A percentile compares a stretch with the other conserved stretches of the same genome.
phyloP scores from a whole-genome alignment of 1,140 invertebrate genomes.

The Trigoniulus corallinus region DNA sequence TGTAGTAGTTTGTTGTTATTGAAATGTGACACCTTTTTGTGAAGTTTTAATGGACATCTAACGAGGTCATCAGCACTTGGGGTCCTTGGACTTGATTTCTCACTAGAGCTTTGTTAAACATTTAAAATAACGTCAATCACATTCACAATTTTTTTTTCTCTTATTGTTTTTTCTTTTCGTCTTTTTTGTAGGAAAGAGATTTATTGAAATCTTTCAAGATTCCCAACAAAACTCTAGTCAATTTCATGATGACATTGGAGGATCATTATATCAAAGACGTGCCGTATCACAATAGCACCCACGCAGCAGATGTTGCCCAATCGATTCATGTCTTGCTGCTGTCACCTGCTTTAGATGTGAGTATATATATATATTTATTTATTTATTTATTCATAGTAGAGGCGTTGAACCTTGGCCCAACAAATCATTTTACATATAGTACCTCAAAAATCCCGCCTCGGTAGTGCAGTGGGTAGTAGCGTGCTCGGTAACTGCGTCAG shows the following conservation, averaged over 20 bases:
- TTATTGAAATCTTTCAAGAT: constrained; percentile 86
- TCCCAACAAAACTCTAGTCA: constrained; percentile 78
- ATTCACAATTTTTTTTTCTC: not conserved
- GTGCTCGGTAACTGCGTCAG: too few species aligned
- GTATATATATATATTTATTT: too few species aligned
- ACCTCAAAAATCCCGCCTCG: too few species aligned
- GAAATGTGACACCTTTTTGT: too few species aligned
- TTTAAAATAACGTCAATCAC: too few species aligned
- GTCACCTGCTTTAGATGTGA: constrained; percentile 78
- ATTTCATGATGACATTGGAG: constrained; percentile 92
- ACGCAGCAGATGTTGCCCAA: constrained; percentile 93
- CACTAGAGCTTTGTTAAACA: too few species aligned
- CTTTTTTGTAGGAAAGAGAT: constrained; percentile 55
- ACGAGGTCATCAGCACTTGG: not conserved
- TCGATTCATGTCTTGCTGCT: constrained; percentile 88
- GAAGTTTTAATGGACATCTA: too few species aligned
- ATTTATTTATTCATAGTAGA: not conserved
- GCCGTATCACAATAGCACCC: constrained; percentile 95
- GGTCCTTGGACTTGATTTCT: too few species aligned
- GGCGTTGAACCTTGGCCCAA: not conserved
- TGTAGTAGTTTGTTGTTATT: too few species aligned
- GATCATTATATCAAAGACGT: constrained; percentile 94
- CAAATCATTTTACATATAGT: constrained; percentile 15
- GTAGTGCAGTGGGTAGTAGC: too few species aligned
- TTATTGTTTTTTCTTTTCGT: constrained; percentile 1